phyloP scores from a whole-genome alignment of 2,113 vertebrate genomes.

The Willisornis vidua region DNA sequence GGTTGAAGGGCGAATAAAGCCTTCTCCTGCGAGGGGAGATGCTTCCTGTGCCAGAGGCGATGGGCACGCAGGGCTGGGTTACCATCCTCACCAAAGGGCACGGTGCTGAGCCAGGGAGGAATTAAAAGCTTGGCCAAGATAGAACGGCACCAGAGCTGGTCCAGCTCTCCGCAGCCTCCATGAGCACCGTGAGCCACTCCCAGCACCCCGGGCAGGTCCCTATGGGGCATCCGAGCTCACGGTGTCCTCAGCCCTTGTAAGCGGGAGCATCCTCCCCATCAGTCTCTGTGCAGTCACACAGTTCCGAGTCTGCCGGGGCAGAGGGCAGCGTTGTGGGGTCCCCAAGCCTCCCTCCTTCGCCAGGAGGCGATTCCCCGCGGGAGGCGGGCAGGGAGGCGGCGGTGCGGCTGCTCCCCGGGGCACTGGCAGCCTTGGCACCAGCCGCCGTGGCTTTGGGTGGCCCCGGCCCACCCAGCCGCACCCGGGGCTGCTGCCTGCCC shows the following conservation, averaged over 20 bases:
- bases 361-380: not conserved
- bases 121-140: accelerated
- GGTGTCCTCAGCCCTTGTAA: not conserved
- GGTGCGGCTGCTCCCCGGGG: not conserved
- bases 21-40: not conserved
- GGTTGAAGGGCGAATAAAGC: not conserved
- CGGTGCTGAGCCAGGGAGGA: accelerated
- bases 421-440: not conserved
- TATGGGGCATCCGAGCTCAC: not conserved
- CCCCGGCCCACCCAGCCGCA: not conserved
- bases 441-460: not conserved
- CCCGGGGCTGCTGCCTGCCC: not conserved
- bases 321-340: accelerated
- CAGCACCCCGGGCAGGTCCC: not conserved
- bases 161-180: not conserved
- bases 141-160: not conserved
- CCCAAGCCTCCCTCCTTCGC: accelerated
- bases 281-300: accelerated
- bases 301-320: accelerated
- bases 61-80: not conserved
- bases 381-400: not conserved
- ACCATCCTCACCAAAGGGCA: accelerated
- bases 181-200: not conserved
- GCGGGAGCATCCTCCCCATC: not conserved
- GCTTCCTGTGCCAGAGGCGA: not conserved